Evolutionary conservation across 1,140 invertebrate species (phyloP).

Genomic region (Heterodera schachtii): DNA sequence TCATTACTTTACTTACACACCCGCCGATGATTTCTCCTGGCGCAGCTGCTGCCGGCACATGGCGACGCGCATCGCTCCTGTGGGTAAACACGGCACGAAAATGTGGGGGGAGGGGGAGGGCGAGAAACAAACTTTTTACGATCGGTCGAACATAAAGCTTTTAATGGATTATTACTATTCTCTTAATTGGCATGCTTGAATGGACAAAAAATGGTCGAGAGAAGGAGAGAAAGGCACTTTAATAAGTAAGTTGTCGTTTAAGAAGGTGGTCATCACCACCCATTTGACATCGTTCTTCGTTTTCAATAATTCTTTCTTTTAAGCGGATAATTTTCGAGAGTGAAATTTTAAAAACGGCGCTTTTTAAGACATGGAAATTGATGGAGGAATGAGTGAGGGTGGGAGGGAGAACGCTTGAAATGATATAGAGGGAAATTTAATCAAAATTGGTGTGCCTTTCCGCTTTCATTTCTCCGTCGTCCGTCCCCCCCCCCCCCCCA

Average conservation of each 20-base stretch:
- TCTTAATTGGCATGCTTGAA: not conserved
- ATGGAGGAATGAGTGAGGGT: not conserved
- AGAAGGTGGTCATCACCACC: no score
- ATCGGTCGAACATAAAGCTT: no score
- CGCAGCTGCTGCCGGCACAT: constrained; percentile 13
- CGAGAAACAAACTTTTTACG: no score
- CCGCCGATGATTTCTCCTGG: constrained; percentile 3
- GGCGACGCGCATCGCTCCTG: constrained; percentile 8
- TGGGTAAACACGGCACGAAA: not conserved
- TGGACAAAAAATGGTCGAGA: not conserved
- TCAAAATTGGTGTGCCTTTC: not conserved
- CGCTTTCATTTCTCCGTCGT: not conserved
- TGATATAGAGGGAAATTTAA: not conserved
- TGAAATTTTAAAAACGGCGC: not conserved
- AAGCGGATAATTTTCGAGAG: not conserved
- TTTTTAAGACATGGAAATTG: not conserved
- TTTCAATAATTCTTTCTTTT: not conserved
- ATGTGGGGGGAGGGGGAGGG: no score
- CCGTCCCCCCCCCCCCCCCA: no score
- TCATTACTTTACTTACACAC: not conserved
- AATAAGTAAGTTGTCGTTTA: no score
- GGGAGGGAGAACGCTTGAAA: no score
- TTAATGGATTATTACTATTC: no score
- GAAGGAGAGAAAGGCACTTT: no score
- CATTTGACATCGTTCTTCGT: not conserved